A percentile compares a stretch with the other conserved stretches of the same genome.
phyloP scores from a whole-genome alignment of 2,888 invertebrate species.

The Uropetala carovei region DNA sequence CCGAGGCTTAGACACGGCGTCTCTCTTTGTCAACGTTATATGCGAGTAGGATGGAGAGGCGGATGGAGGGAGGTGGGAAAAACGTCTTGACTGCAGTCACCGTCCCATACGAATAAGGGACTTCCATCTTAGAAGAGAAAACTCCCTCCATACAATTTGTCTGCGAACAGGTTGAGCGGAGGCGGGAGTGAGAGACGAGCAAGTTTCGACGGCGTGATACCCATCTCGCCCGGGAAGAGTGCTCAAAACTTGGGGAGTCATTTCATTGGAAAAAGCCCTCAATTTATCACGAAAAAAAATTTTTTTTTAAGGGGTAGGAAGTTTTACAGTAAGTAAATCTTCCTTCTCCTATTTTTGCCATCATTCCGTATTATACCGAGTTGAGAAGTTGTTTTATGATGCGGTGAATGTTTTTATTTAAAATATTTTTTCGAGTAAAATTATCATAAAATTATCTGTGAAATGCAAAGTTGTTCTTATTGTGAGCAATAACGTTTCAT shows the following conservation, averaged over 20 bases:
- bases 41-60: neutral
- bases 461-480: too few species aligned
- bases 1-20: neutral
- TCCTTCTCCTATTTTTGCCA: neutral
- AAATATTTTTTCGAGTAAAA: too few species aligned
- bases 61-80: neutral
- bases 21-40: neutral
- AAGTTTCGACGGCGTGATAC: neutral
- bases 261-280: neutral
- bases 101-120: neutral
- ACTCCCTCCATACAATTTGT: too few species aligned
- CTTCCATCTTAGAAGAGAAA: neutral
- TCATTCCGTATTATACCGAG: too few species aligned
- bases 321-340: neutral
- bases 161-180: neutral
- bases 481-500: too few species aligned
- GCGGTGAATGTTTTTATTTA: too few species aligned
- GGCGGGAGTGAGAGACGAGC: neutral
- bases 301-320: neutral
- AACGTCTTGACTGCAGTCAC: neutral
- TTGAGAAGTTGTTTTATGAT: too few species aligned
- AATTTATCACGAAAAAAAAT: neutral
- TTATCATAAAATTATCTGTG: too few species aligned
- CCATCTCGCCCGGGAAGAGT: neutral
- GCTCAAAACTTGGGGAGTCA: neutral